Base-by-base conservation (phyloP, 2,888 invertebrate species). In the Tachina grossa region DNA sequence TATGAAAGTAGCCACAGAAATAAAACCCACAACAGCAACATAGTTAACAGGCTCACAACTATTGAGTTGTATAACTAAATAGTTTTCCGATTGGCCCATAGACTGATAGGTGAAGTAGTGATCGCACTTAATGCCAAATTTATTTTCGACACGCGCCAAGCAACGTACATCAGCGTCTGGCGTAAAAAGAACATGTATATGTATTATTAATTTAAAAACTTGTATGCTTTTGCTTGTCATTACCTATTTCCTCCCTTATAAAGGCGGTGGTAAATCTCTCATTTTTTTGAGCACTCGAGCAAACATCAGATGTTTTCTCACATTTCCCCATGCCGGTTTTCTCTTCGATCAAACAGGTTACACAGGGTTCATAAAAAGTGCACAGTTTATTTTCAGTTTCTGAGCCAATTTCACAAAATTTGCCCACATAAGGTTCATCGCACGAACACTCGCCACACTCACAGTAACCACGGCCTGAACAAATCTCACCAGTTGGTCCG, bases 381-480 rank as follows among this genome's bases (percentile, higher is more conserved):
- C 93, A 93, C 45, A 93, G 69, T 22, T 91, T 91, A 81, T 92
- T 92, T n/a, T 90, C 90, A 66, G 88, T 89, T 14, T 89, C 88
- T 9, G 89, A 84, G 65, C 89, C 90, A 53, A 90, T 90, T 84
- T 93, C 93, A 69, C 93, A 93, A 83, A 90, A 92, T 61, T 79
- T 89, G 0, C 93, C 93, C 87, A 88, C 45, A 83, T 89, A 92
- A 0, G 88, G 87, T 3, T 89, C 87, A 10, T 90, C 84, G 76
- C 93, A 93, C 3, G 72, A 19, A 72, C 93, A 93, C 8, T 81
- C 90, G 90, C 96, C 97, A 90, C 98, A 98, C 16, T 94, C 94
- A 90, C 98, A 98, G 3, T 93, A 93, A 1, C 98, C 98, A 47
- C 95, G 94, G 0, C 95, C 95, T 1, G 96, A 96, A 90, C 97